phyloP scores from a whole-genome alignment of 2,113 vertebrate species.

The Nothobranchius kuhntae region DNA sequence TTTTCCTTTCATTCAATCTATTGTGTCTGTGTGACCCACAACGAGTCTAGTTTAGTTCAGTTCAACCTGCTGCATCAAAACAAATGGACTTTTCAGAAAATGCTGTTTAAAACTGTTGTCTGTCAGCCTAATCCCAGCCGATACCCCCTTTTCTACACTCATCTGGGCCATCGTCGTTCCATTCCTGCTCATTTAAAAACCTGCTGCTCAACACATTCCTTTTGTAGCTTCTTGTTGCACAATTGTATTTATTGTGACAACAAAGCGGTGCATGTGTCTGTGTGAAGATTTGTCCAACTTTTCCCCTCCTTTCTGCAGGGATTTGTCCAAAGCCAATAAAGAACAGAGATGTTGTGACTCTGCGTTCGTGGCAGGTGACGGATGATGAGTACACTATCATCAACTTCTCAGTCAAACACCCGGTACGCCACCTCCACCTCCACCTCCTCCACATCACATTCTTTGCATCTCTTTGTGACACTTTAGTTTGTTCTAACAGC shows the following conservation, averaged over 20 bases:
- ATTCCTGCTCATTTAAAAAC: background rate
- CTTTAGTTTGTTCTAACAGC: background rate
- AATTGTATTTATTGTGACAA: conserved; percentile 58
- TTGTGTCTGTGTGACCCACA: background rate
- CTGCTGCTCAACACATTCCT: background rate
- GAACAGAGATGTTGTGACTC: conserved; percentile 76
- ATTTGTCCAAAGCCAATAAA: conserved; percentile 75
- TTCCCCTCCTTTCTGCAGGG: conserved; percentile 60
- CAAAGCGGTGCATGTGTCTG: conserved; percentile 7
- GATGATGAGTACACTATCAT: conserved; percentile 76
- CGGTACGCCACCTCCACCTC: conserved; percentile 55
- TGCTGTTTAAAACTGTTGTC: too few relatives aligned
- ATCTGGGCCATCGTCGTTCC: too few relatives aligned
- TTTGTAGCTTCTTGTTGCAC: conserved; percentile 3
- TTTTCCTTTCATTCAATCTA: background rate
- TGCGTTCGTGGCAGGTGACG: conserved; percentile 77
- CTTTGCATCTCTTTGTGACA: background rate
- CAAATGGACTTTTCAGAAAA: too few relatives aligned
- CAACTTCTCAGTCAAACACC: conserved; percentile 84
- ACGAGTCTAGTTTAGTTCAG: too few relatives aligned
- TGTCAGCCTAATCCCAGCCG: too few relatives aligned
- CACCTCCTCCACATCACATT: background rate
- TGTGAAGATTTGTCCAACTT: too few relatives aligned
- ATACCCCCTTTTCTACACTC: too few relatives aligned
- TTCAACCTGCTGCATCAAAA: too few relatives aligned